A percentile compares a stretch with the other conserved stretches of the same genome.
Conservation (phyloP, 2,888 invertebrate genomes). For the Sinodicranocentrus sp. region DNA sequence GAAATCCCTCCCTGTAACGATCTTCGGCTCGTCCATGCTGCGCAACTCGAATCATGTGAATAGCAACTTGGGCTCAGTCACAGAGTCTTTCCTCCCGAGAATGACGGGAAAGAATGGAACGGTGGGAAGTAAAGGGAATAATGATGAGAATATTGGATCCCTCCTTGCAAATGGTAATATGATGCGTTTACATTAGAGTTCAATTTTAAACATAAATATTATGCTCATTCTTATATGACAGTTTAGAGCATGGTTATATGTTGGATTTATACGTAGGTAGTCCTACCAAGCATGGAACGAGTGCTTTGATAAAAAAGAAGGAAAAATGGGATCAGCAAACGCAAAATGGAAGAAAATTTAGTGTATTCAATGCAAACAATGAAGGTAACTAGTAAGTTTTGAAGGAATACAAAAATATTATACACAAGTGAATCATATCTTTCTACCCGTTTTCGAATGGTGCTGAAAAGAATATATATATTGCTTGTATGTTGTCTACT, state of each 20-base stretch:
- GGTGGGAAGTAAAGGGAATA: constrained; percentile 37
- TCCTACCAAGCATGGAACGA: constrained; percentile 69
- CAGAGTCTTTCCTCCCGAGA: constrained; percentile 73
- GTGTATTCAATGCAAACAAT: constrained; percentile 41
- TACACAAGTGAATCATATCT: background rate
- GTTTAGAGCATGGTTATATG: no score
- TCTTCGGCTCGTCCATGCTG: constrained; percentile 71
- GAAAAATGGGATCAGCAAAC: constrained; percentile 60
- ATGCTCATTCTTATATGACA: no score
- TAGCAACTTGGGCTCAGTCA: constrained; percentile 36
- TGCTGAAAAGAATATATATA: constrained; percentile 21
- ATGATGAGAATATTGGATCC: constrained; percentile 58
- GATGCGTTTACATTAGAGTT: no score
- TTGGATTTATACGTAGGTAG: constrained; percentile 59
- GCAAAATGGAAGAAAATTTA: constrained; percentile 55
- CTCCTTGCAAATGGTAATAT: constrained; percentile 61
- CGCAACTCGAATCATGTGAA: constrained; percentile 57
- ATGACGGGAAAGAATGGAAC: constrained; percentile 68
- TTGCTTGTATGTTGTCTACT: no score
- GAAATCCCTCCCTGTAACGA: constrained; percentile 68
- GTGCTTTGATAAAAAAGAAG: constrained; percentile 47
- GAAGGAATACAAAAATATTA: background rate
- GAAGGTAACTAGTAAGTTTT: constrained; percentile 17
- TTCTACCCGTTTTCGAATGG: constrained; percentile 32
- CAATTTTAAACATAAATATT: no score